phyloP scores from a whole-genome alignment of 1,140 invertebrate genomes.

The Stenopsyche tienmushanensis region DNA sequence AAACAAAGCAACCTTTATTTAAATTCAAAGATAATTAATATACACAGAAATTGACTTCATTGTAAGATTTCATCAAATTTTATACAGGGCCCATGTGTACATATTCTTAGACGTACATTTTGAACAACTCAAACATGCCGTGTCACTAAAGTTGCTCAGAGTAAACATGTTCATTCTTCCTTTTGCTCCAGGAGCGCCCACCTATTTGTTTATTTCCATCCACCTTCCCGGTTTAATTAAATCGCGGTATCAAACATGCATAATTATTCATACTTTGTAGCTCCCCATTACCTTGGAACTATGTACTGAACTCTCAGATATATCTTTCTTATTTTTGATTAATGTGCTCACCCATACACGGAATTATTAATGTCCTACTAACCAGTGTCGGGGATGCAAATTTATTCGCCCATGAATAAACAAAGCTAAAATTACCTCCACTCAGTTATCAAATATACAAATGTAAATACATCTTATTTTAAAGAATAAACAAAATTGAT shows the following conservation, averaged over 20 bases:
- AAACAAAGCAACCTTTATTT: no score
- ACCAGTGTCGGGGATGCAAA: no score
- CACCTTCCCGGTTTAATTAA: conserved; percentile 34
- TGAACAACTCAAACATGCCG: conserved; percentile 2
- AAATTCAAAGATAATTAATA: no score
- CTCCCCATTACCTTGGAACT: conserved; percentile 3
- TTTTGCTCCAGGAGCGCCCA: conserved; percentile 1
- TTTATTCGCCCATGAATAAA: no score
- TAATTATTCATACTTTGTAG: conserved; percentile 38
- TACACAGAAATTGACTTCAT: no score
- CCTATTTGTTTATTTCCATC: conserved; percentile 20
- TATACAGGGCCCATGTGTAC: no score
- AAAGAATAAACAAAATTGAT: no score
- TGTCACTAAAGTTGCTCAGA: background rate
- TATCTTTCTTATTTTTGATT: conserved; percentile 39
- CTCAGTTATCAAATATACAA: no score
- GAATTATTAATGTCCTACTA: conserved; percentile 36
- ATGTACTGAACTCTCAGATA: conserved; percentile 13
- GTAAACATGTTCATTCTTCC: conserved; percentile 21
- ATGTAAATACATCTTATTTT: no score
- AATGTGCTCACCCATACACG: conserved; percentile 26
- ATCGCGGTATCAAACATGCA: conserved; percentile 35
- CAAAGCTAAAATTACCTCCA: no score
- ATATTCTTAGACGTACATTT: no score
- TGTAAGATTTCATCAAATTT: no score